Conservation (phyloP, 2,797 vertebrate species). For the Loris lydekkerianus region DNA sequence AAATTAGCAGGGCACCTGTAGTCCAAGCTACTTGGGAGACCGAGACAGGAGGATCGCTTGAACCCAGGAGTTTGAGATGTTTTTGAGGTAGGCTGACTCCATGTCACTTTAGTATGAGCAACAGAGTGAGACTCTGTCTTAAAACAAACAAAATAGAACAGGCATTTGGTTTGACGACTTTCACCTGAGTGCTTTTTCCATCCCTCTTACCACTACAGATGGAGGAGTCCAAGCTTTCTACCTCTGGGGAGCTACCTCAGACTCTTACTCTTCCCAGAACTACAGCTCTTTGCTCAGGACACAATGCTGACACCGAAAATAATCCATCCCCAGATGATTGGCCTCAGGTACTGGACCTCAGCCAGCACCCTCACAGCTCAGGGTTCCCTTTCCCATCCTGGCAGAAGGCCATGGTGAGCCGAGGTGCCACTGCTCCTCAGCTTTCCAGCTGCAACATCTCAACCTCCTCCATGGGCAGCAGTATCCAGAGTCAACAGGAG, state of each 20-base stretch:
- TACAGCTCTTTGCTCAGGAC: conserved; percentile 57
- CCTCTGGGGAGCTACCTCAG: neutral
- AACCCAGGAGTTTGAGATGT: too few species aligned
- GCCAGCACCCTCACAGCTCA: conserved; percentile 33
- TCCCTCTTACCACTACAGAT: conserved; percentile 69
- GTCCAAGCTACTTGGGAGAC: too few species aligned
- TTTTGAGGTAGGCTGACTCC: too few species aligned
- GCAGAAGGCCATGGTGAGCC: conserved; percentile 51
- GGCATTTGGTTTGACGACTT: neutral
- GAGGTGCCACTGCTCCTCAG: conserved; percentile 31
- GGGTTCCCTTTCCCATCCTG: conserved; percentile 43
- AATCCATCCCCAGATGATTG: neutral
- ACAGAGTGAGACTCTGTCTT: too few species aligned
- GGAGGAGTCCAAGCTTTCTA: conserved; percentile 31
- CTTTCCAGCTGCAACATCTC: conserved; percentile 80
- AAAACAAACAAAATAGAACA: too few species aligned
- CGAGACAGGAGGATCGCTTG: too few species aligned
- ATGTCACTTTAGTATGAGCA: too few species aligned
- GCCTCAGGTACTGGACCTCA: rapidly evolving
- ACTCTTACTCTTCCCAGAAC: neutral
- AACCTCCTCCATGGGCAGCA: conserved; percentile 78
- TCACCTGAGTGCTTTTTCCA: neutral
- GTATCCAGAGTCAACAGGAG: conserved; percentile 72
- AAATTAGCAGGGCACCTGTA: too few species aligned
- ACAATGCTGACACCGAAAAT: conserved; percentile 56